phyloP scores from a whole-genome alignment of 2,113 vertebrate species.

The Todiramphus chloris region DNA sequence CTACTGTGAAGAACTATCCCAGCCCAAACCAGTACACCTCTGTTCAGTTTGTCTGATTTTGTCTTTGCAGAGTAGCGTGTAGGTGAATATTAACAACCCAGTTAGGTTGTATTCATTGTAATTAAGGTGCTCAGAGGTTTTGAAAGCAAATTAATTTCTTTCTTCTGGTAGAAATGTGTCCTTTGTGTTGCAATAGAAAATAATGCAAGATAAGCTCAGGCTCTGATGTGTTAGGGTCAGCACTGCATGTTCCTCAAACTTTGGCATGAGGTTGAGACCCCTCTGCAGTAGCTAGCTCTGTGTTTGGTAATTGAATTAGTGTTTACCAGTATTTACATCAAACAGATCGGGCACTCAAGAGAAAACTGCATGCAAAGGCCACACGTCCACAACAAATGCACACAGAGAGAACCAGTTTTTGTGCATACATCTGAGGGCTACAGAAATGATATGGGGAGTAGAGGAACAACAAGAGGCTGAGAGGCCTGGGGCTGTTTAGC shows the following conservation, averaged over 20 bases:
- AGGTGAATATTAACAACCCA: background rate
- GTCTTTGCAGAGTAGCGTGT: background rate
- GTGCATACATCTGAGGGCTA: background rate
- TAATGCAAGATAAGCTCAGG: background rate
- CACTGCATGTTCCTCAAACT: background rate
- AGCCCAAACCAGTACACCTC: background rate
- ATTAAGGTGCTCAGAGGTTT: background rate
- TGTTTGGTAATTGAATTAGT: background rate
- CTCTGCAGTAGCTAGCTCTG: background rate
- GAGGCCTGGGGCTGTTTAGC: background rate
- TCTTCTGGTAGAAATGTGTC: background rate
- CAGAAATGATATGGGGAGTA: background rate
- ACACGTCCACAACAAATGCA: background rate
- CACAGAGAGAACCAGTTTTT: background rate
- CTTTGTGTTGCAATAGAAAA: background rate
- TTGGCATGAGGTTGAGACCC: background rate
- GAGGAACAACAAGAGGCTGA: background rate
- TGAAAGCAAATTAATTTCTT: background rate
- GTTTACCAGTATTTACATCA: background rate
- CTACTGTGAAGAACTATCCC: background rate
- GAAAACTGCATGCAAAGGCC: background rate
- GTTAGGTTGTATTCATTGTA: background rate
- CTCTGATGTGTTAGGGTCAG: background rate
- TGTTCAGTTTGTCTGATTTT: background rate
- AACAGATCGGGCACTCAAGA: background rate